Percentiles rank a stretch among this genome's conserved stretches.
phyloP scores from a whole-genome alignment of 2,113 vertebrate genomes.

The Dunckerocampus dactyliophorus region DNA sequence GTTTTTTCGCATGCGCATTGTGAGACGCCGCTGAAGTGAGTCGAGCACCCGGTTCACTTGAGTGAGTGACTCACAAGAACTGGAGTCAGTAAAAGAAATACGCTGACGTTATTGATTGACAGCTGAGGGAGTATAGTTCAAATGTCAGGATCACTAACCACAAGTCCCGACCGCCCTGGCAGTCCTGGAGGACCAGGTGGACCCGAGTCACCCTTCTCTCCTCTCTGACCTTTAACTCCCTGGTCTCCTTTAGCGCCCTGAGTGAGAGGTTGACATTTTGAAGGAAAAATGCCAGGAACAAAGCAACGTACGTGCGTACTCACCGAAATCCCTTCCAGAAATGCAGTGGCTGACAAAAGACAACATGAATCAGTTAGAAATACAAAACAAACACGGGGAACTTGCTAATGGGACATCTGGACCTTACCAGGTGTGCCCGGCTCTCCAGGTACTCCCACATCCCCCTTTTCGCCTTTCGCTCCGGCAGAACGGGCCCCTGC shows the following conservation, averaged over 20 bases:
- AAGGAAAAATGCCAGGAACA: not conserved
- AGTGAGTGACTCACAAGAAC: too few relatives aligned
- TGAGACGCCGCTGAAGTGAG: too few relatives aligned
- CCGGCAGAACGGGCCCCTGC: slow-evolving; percentile 11
- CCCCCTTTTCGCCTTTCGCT: slow-evolving; percentile 87
- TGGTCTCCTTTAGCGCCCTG: slow-evolving; percentile 76
- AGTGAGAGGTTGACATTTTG: not conserved
- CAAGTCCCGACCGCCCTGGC: slow-evolving; percentile 80
- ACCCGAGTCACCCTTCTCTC: slow-evolving; percentile 78
- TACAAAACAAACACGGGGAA: too few relatives aligned
- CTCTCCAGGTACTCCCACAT: slow-evolving; percentile 77
- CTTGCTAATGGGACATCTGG: not conserved
- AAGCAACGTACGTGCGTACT: not conserved
- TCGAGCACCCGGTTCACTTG: too few relatives aligned
- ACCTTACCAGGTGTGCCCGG: slow-evolving; percentile 77
- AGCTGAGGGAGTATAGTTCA: too few relatives aligned
- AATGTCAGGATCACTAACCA: slow-evolving; percentile 79
- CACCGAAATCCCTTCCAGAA: not conserved
- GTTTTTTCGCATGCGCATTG: too few relatives aligned
- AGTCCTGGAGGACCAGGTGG: slow-evolving; percentile 75
- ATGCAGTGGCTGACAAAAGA: not conserved
- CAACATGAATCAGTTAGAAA: not conserved
- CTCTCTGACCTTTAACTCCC: slow-evolving; percentile 76
- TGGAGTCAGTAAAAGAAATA: too few relatives aligned
- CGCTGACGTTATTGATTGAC: too few relatives aligned